phyloP scores from a whole-genome alignment of 2,797 vertebrate genomes.

The Molothrus aeneus region DNA sequence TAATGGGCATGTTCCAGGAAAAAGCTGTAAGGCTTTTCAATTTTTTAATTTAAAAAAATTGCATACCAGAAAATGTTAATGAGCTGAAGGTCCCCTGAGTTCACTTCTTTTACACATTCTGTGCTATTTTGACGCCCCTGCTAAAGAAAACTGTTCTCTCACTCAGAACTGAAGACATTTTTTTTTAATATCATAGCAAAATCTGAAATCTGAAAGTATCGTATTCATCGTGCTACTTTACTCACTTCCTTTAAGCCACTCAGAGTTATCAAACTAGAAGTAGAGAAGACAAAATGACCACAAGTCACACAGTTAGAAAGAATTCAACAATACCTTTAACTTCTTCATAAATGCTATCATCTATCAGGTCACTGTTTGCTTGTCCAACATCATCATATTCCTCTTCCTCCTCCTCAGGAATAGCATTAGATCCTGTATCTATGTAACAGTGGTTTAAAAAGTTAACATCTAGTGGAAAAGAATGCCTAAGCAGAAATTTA shows the following conservation, averaged over 20 bases:
- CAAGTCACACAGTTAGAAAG: not conserved
- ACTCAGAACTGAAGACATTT: not conserved
- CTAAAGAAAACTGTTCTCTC: constrained; percentile 16
- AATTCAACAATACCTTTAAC: constrained; percentile 85
- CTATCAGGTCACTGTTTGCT: constrained; percentile 42
- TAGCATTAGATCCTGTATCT: constrained; percentile 85
- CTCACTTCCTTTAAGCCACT: not conserved
- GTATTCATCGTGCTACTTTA: not conserved
- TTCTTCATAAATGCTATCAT: constrained; percentile 94
- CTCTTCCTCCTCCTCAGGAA: constrained; percentile 87
- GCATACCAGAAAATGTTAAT: constrained; percentile 67
- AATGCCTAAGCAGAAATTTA: not conserved
- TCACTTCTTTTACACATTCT: constrained; percentile 32
- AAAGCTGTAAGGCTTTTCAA: constrained; percentile 60
- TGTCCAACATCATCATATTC: constrained; percentile 85
- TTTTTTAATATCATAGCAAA: constrained; percentile 9
- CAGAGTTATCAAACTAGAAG: not conserved
- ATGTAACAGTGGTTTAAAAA: not conserved
- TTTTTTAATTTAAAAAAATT: constrained; percentile 73
- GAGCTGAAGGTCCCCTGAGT: constrained; percentile 56
- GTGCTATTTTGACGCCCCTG: constrained; percentile 28
- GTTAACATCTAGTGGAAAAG: not conserved
- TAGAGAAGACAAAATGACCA: not conserved
- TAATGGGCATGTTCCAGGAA: constrained; percentile 42
- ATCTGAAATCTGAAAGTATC: not conserved